phyloP scores from a whole-genome alignment of 2,888 invertebrate genomes.

The Plagodis dolabraria region DNA sequence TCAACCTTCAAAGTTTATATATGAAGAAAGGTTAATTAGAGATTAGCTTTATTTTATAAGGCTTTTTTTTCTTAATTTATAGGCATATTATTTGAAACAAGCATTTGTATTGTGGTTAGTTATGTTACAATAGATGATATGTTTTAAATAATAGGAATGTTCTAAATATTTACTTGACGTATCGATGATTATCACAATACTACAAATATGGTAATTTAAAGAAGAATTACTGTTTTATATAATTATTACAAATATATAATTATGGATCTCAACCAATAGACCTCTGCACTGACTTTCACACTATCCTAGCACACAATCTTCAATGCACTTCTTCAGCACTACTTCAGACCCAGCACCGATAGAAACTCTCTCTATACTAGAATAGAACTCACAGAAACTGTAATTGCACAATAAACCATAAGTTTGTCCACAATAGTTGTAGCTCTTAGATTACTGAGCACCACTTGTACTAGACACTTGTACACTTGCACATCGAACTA shows the following conservation, averaged over 20 bases:
- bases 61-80: no score
- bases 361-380: conserved; percentile 66
- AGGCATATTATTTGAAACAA: no score
- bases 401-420: conserved; percentile 73
- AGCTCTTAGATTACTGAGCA: conserved; percentile 70
- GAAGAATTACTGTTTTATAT: no score
- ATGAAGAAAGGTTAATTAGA: no score
- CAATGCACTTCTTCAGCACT: conserved; percentile 77
- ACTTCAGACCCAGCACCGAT: conserved; percentile 64
- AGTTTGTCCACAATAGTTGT: conserved; percentile 72
- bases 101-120: no score
- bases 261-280: conserved; percentile 77
- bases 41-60: no score
- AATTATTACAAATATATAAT: conserved; percentile 32
- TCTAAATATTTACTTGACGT: no score
- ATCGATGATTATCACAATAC: no score
- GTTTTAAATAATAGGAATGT: no score
- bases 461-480: conserved; percentile 68
- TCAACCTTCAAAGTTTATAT: no score
- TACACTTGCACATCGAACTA: conserved; percentile 69
- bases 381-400: conserved; percentile 69
- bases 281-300: conserved; percentile 77
- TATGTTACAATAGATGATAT: no score
- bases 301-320: conserved; percentile 78
- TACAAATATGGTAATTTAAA: no score